A percentile compares a stretch with the other conserved stretches of the same genome.
These are phyloP conservation scores for Halcyon senegalensis DNA, from an alignment of 2,113 vertebrate species.

Conservation along the genomic window DNA sequence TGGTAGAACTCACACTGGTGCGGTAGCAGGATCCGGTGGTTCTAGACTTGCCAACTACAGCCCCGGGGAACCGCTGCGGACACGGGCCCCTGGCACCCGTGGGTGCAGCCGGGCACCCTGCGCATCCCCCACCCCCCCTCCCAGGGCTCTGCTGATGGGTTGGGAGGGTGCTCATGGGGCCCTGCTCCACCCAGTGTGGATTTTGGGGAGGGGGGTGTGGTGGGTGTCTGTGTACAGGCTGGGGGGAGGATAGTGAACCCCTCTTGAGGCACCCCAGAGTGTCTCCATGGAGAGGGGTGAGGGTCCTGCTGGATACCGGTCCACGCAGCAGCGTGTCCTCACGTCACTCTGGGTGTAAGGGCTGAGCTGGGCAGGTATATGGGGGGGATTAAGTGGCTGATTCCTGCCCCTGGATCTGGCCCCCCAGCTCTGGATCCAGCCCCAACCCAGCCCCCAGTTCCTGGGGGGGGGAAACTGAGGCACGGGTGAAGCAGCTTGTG, in stretches of 20 bases:
- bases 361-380: neutral
- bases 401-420: neutral
- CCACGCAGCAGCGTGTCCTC: neutral
- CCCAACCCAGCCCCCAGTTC: too few relatives aligned
- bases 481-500: too few relatives aligned
- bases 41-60: slow-evolving; percentile 99
- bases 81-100: neutral
- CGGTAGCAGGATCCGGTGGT: slow-evolving; percentile 98
- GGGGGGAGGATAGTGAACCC: neutral
- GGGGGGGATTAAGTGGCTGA: neutral
- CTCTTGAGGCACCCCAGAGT: accelerated
- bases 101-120: neutral
- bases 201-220: neutral
- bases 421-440: too few relatives aligned
- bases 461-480: too few relatives aligned
- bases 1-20: slow-evolving; percentile 99
- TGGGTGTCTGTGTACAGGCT: accelerated
- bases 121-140: too few relatives aligned
- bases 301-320: accelerated
- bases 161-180: too few relatives aligned
- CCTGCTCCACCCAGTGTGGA: too few relatives aligned
- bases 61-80: slow-evolving; percentile 67
- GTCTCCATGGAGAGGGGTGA: neutral
- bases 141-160: too few relatives aligned
- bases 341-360: accelerated